These are phyloP conservation scores for Dolichopus griseipennis DNA, from an alignment of 2,888 invertebrate species.

Conservation along the genomic window DNA sequence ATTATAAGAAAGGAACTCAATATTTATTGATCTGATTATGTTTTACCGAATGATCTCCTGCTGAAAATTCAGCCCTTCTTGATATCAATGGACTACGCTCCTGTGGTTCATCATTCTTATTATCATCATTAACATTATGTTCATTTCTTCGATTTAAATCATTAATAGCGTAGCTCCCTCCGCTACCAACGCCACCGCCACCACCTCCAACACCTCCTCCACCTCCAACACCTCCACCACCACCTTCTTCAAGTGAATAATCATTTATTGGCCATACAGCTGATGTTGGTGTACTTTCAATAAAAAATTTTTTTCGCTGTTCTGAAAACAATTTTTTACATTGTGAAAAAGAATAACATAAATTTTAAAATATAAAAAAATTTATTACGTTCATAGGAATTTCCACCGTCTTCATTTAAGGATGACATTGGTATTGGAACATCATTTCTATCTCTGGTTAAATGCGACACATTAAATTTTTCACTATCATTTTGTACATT, in stretches of 20 bases:
- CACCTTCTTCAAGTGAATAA: neutral
- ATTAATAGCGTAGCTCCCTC: neutral
- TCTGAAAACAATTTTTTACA: conserved; percentile 25
- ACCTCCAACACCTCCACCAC: neutral
- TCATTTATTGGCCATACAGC: conserved; percentile 1
- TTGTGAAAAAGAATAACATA: neutral
- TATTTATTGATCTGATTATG: neutral
- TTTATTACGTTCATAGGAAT: neutral
- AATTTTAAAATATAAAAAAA: conserved; percentile 1
- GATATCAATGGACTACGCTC: conserved; percentile 42
- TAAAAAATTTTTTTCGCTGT: conserved; percentile 31
- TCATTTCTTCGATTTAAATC: conserved; percentile 38
- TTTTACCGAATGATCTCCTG: conserved; percentile 37
- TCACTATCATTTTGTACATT: conserved; percentile 26
- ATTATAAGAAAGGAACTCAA: neutral
- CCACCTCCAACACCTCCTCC: no score
- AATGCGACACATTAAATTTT: conserved; percentile 52
- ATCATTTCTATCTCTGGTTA: conserved; percentile 39
- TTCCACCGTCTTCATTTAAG: conserved; percentile 29
- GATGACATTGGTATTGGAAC: conserved; percentile 2
- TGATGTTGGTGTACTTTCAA: conserved; percentile 9
- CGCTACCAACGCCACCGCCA: no score
- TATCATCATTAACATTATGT: conserved; percentile 35
- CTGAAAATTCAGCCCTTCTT: conserved; percentile 39
- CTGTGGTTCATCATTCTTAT: conserved; percentile 42